phyloP scores from a whole-genome alignment of 2,888 invertebrate genomes.

The Argynnis bischoffii region DNA sequence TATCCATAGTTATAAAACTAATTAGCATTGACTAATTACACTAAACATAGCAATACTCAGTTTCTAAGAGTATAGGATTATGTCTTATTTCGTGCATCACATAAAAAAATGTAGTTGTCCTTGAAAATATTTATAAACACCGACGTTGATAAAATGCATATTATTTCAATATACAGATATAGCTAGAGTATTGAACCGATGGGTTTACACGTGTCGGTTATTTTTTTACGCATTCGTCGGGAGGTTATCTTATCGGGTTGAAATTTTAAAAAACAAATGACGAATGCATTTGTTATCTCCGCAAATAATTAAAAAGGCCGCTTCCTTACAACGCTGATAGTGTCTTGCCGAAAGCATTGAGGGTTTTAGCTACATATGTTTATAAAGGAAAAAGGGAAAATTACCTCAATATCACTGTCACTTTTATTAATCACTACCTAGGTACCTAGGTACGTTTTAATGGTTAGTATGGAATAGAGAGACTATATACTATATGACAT shows the following conservation, averaged over 20 bases:
- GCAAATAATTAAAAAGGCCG: constrained; percentile 13
- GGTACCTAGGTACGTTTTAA: no score
- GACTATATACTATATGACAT: no score
- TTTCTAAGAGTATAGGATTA: neutral
- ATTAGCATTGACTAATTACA: no score
- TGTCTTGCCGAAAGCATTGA: neutral
- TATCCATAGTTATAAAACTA: no score
- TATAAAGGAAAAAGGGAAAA: no score
- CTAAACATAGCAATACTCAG: no score
- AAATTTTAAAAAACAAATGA: constrained; percentile 55
- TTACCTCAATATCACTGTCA: no score
- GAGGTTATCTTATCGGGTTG: constrained; percentile 42
- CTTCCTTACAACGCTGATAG: constrained; percentile 1
- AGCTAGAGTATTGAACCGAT: constrained; percentile 37
- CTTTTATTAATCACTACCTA: no score
- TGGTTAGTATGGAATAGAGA: no score
- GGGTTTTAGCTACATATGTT: no score
- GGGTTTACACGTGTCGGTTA: constrained; percentile 56
- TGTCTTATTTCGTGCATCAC: constrained; percentile 10
- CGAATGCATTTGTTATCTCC: constrained; percentile 60
- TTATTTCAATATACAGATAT: constrained; percentile 34
- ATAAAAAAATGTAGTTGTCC: constrained; percentile 19
- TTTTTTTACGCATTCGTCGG: constrained; percentile 33
- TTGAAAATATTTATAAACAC: constrained; percentile 20
- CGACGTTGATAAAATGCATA: constrained; percentile 42